Percentiles rank a stretch among this genome's conserved stretches.
These are phyloP conservation scores for Caenorhabditis parvicauda DNA, from an alignment of 2,888 invertebrate genomes.

Conservation along the genomic window DNA sequence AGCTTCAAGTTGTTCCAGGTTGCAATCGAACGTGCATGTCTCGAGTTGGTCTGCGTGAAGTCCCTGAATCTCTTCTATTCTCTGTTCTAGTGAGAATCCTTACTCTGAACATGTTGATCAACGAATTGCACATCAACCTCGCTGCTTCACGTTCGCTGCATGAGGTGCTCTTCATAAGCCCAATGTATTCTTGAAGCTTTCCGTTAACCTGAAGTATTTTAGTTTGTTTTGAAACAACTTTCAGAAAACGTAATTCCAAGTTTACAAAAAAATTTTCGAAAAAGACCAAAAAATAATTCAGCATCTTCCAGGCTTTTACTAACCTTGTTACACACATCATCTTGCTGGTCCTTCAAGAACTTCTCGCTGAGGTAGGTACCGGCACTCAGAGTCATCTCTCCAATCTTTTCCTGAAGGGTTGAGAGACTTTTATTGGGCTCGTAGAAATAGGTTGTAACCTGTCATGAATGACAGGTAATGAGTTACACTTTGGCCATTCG, in stretches of 20 bases:
- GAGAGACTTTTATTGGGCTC: neutral
- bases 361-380: constrained; percentile 61
- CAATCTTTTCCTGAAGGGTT: constrained; percentile 51
- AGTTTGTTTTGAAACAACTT: neutral
- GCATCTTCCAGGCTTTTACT: neutral
- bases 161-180: constrained; percentile 52
- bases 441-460: neutral
- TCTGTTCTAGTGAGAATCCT: neutral
- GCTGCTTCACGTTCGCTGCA: constrained; percentile 56
- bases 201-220: constrained; percentile 43
- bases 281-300: neutral
- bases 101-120: constrained; percentile 58
- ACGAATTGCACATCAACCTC: constrained; percentile 57
- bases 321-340: constrained; percentile 50
- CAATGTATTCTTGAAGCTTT: constrained; percentile 54
- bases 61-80: constrained; percentile 35
- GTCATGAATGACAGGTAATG: neutral
- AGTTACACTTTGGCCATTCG: neutral
- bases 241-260: too few relatives aligned
- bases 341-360: constrained; percentile 51
- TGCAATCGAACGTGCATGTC: constrained; percentile 50
- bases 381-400: constrained; percentile 61
- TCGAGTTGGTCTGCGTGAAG: constrained; percentile 58
- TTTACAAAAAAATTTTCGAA: too few relatives aligned
- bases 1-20: constrained; percentile 27